Evolutionary conservation across 1,140 invertebrate genomes (phyloP).

Genomic region (Spodoptera frugiperda): DNA sequence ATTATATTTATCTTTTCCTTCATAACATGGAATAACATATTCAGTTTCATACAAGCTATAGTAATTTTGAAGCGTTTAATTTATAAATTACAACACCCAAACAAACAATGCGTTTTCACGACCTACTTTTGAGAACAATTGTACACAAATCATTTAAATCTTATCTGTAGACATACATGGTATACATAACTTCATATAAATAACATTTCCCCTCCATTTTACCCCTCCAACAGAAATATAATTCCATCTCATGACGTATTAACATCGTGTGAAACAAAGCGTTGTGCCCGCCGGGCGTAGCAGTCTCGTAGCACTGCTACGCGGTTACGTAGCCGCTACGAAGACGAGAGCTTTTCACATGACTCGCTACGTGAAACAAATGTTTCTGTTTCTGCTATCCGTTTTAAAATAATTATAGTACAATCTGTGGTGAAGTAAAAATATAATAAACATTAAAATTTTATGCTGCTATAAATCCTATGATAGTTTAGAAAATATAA

Average conservation of each 20-base stretch:
- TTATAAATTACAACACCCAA: too few relatives aligned
- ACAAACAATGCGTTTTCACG: too few relatives aligned
- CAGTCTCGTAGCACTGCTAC: constrained; percentile 37
- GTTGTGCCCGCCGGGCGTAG: constrained; percentile 29
- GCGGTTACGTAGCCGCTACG: constrained; percentile 18
- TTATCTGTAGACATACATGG: neutral
- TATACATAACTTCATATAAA: neutral
- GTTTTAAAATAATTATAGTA: neutral
- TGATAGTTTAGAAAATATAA: constrained; percentile 12
- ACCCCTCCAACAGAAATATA: neutral
- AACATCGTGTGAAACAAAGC: constrained; percentile 27
- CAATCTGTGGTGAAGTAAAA: neutral
- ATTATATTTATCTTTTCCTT: too few relatives aligned
- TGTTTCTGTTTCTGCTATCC: neutral
- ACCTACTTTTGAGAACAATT: too few relatives aligned
- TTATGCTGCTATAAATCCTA: neutral
- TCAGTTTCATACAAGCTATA: too few relatives aligned
- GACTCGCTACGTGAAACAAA: constrained; percentile 7
- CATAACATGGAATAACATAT: too few relatives aligned
- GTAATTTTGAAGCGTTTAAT: too few relatives aligned
- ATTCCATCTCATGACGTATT: constrained; percentile 20
- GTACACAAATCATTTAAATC: too few relatives aligned
- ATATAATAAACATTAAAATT: neutral
- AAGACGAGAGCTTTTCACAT: constrained; percentile 35
- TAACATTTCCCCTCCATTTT: neutral